Evolutionary conservation across 2,113 vertebrate species (phyloP), one percentile per base, ranked within the genome.

Genomic region (Carassius carassius): DNA sequence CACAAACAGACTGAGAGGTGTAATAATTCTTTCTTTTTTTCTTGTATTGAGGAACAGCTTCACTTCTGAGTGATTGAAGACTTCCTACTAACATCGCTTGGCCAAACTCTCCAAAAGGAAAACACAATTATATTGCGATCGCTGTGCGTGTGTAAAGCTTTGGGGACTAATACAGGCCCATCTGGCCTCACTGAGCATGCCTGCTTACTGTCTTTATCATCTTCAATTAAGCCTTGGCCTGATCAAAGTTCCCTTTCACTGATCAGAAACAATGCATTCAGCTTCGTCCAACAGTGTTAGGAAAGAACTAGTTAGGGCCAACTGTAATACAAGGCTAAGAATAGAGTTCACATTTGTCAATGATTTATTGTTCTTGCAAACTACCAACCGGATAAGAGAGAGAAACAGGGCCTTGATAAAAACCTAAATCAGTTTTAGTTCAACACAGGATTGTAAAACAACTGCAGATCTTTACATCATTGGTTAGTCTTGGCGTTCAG

Each of bases 251-350:
- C 79, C 74, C 72, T 79, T 37, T 32, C 82, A 65, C 54, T 76
- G 80, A 76, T 80, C 80, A 81, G 85, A 88, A 82, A 89, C 80
- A 85, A 80, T 77, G 51, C 35, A 16, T 54, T 87, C 78, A 44
- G 69, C 49, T 56, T 60, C 78, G 81, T 87, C 87, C 87, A 87
- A 58, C 75, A 81, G 79, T 56, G 73, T 90, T 89, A 86, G 88
- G 86, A 90, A 89, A 90, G 70, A 86, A 75, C 35, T 49, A 76
- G 41, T 14, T 3, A 21, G 14, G 5, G 88, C 88, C 89, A 88
- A 88, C 81, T 88, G 81, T 84, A 88, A 89, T 63, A 83, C 44
- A 87, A 88, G 78, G 79, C 87, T 89, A 83, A 89, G 86, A 88
- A 89, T 88, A 88, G 85, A 47, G 72, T 62, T 80, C 81, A 86